Percentiles rank a stretch among this genome's conserved stretches.
Evolutionary conservation across 2,113 vertebrate genomes (phyloP).

Genomic region (Sinocyclocheilus rhinocerous): DNA sequence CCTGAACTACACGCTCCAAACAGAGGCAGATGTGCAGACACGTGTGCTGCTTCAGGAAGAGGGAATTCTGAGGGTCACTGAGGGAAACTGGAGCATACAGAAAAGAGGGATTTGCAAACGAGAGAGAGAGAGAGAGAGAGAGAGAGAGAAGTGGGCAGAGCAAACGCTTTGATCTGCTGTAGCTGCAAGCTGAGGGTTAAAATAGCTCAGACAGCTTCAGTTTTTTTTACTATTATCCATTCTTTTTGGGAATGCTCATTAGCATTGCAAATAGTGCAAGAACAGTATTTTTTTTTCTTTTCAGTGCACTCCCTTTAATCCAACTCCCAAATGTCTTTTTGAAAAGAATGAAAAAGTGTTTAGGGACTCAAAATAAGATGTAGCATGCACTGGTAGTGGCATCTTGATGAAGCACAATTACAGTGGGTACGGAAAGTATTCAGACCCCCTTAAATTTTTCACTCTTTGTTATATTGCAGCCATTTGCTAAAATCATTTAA

Average conservation of each 20-base stretch:
- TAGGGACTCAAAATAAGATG: neutral
- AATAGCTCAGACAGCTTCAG: neutral
- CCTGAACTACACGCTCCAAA: neutral
- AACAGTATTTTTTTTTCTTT: neutral
- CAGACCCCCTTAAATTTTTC: too few species aligned
- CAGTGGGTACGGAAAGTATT: too few species aligned
- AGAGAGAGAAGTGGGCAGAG: neutral
- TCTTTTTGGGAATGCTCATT: conserved; percentile 28
- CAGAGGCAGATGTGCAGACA: conserved; percentile 26
- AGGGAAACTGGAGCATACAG: conserved; percentile 11
- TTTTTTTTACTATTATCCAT: neutral
- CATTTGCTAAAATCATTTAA: too few species aligned
- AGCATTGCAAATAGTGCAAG: conserved; percentile 15
- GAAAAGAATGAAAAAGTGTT: neutral
- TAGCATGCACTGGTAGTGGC: too few species aligned
- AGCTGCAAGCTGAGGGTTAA: conserved; percentile 5
- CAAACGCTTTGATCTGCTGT: conserved; percentile 26
- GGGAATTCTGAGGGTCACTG: conserved; percentile 9
- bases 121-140: neutral
- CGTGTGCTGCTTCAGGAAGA: neutral
- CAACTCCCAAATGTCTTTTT: neutral
- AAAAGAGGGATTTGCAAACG: neutral
- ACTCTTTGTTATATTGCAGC: too few species aligned
- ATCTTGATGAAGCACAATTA: neutral
- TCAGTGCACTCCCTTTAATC: neutral